phyloP scores from a whole-genome alignment of 2,113 vertebrate genomes.

The Pedionomus torquatus region DNA sequence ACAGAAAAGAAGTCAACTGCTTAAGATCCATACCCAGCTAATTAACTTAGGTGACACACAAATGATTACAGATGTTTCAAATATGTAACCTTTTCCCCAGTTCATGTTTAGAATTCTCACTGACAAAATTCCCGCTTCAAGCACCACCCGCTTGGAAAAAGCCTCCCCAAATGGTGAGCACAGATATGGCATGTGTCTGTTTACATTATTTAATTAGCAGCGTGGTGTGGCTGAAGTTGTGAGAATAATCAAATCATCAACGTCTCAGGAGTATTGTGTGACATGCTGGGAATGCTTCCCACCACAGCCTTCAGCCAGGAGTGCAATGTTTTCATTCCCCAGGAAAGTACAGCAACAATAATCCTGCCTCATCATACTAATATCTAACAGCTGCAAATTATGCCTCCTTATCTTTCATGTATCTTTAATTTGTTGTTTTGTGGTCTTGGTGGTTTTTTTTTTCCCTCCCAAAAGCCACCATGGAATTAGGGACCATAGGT shows the following conservation, averaged over 20 bases:
- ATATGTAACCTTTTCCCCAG: conserved; percentile 45
- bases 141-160: background rate
- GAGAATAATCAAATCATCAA: background rate
- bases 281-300: background rate
- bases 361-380: background rate
- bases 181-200: background rate
- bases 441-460: background rate
- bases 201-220: conserved; percentile 1
- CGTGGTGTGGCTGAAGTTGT: background rate
- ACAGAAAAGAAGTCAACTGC: conserved; percentile 42
- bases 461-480: background rate
- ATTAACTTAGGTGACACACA: conserved; percentile 48
- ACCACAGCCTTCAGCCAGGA: background rate
- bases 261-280: background rate
- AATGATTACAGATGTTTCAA: conserved; percentile 71
- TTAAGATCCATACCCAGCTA: conserved; percentile 59
- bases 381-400: background rate
- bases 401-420: background rate
- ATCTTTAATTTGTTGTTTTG: background rate
- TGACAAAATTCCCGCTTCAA: background rate
- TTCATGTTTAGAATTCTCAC: conserved; percentile 5
- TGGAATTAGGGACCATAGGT: background rate
- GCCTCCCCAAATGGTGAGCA: background rate
- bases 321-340: background rate
- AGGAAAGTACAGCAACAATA: background rate